A percentile compares a stretch with the other conserved stretches of the same genome.
These are phyloP conservation scores for Rutpela maculata DNA, from an alignment of 2,888 invertebrate genomes.

Conservation along the genomic window DNA sequence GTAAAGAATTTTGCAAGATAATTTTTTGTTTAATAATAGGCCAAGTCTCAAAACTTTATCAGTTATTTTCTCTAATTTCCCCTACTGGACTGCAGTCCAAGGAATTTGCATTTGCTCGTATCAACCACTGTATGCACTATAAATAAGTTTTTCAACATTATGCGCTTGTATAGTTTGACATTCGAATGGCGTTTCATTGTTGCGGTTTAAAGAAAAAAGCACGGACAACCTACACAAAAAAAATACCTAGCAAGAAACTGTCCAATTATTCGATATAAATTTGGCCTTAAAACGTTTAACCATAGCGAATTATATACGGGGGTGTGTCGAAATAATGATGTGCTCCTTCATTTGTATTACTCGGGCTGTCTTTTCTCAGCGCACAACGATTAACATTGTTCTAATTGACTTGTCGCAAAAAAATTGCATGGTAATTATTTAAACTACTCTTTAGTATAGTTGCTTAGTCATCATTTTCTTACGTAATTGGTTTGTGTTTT, in stretches of 20 bases:
- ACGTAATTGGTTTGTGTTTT: not conserved
- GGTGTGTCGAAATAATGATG: not conserved
- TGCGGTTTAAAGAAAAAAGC: not conserved
- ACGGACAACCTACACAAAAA: conserved; percentile 2
- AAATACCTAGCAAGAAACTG: not conserved
- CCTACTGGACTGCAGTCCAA: no score
- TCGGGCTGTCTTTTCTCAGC: not conserved
- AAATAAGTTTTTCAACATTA: no score
- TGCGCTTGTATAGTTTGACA: not conserved
- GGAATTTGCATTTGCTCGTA: no score
- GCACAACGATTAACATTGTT: not conserved
- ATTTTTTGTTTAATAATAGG: no score
- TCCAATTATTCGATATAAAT: conserved; percentile 1
- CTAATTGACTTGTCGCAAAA: not conserved
- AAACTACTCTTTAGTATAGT: not conserved
- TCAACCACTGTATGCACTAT: no score
- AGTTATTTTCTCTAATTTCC: no score
- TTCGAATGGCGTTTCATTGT: not conserved
- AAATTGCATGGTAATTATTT: not conserved
- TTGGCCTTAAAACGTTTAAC: not conserved
- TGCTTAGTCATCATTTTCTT: not conserved
- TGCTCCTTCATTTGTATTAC: not conserved
- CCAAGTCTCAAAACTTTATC: no score
- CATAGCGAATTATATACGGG: not conserved
- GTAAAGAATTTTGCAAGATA: no score